Conservation (phyloP, 2,113 vertebrate genomes). For the Suncus etruscus region DNA sequence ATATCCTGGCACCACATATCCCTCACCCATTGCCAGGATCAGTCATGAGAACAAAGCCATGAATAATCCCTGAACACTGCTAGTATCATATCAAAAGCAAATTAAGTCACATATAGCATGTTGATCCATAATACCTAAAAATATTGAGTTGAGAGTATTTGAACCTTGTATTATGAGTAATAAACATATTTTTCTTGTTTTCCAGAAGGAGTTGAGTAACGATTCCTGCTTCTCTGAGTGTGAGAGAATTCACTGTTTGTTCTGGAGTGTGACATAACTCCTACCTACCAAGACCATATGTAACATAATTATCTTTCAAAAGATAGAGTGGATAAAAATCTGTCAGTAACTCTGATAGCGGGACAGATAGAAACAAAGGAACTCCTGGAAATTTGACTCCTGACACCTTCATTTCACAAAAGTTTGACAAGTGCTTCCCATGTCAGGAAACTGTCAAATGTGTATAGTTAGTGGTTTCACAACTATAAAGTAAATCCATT, state of each 20-base stretch:
- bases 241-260: background rate
- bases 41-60: no score
- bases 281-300: background rate
- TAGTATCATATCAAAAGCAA: no score
- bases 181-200: background rate
- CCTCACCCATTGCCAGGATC: no score
- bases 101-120: no score
- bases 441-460: background rate
- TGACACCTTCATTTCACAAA: background rate
- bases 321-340: background rate
- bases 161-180: background rate
- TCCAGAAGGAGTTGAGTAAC: background rate
- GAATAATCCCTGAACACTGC: no score
- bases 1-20: no score
- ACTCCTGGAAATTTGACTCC: background rate
- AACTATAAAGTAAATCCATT: background rate
- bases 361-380: slow-evolving; percentile 14
- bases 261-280: background rate
- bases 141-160: background rate
- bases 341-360: background rate
- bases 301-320: background rate
- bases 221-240: background rate
- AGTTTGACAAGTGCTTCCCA: background rate
- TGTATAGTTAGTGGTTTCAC: background rate
- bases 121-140: background rate